phyloP scores from a whole-genome alignment of 1,140 invertebrate species.

The Rhopalosiphum padi region DNA sequence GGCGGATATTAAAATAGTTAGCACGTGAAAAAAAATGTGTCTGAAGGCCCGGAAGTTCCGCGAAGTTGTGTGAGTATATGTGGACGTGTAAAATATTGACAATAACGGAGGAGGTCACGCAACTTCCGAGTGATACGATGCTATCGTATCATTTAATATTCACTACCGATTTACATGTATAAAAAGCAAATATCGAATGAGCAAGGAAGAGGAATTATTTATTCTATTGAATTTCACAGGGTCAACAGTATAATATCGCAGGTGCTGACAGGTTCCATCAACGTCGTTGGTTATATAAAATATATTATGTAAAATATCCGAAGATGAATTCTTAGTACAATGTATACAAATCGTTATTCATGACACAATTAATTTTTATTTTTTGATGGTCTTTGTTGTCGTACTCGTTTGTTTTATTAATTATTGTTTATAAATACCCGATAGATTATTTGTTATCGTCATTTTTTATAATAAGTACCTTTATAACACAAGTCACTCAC shows the following conservation, averaged over 20 bases:
- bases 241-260: neutral
- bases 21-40: constrained; percentile 25
- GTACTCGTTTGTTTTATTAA: constrained; percentile 26
- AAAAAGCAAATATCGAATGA: constrained; percentile 4
- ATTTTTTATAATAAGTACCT: neutral
- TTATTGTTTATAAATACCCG: neutral
- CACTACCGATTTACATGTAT: constrained; percentile 29
- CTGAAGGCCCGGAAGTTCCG: constrained; percentile 21
- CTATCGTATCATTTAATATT: constrained; percentile 48
- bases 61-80: neutral
- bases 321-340: neutral
- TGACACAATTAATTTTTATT: neutral
- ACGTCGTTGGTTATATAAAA: neutral
- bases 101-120: constrained; percentile 25
- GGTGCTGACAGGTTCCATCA: neutral
- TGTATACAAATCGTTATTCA: constrained; percentile 6
- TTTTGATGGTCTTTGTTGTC: neutral
- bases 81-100: constrained; percentile 37
- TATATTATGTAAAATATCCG: constrained; percentile 6
- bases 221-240: constrained; percentile 40
- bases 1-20: constrained; percentile 46
- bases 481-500: neutral
- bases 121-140: constrained; percentile 1
- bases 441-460: neutral
- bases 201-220: constrained; percentile 34